Conservation (phyloP, 2,888 invertebrate genomes). For the Leptinotarsa tumamoca region DNA sequence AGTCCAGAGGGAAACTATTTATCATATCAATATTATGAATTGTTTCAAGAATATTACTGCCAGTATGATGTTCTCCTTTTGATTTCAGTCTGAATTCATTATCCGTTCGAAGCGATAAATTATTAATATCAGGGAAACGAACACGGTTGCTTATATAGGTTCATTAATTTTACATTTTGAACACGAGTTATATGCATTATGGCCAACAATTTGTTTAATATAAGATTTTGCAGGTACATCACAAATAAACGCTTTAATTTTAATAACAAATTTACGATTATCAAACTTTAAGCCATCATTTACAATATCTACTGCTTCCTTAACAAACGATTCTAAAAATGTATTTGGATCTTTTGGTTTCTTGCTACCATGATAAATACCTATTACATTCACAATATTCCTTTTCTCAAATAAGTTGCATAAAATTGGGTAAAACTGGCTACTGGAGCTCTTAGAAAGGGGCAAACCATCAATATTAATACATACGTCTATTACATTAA, state of each 20-base stretch:
- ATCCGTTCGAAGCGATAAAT: constrained; percentile 17
- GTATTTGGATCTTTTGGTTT: constrained; percentile 25
- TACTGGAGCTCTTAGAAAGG: constrained; percentile 11
- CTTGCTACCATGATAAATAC: constrained; percentile 30
- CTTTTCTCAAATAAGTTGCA: not conserved
- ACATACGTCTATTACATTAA: constrained; percentile 1
- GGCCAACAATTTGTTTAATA: constrained; percentile 11
- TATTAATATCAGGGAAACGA: constrained; percentile 4
- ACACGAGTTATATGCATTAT: constrained; percentile 22
- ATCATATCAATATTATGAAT: constrained; percentile 21
- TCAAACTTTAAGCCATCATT: constrained; percentile 15
- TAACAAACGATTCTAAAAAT: constrained; percentile 24
- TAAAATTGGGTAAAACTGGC: constrained; percentile 14
- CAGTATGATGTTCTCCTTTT: constrained; percentile 24
- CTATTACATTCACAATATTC: constrained; percentile 5
- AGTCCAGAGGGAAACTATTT: constrained; percentile 13
- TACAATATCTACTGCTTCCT: constrained; percentile 15
- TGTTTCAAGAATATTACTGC: constrained; percentile 10
- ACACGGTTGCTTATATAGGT: constrained; percentile 21
- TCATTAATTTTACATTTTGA: constrained; percentile 14
- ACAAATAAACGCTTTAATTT: constrained; percentile 27
- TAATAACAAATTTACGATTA: not conserved
- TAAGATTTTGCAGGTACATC: constrained; percentile 25
- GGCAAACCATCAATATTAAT: constrained; percentile 13
- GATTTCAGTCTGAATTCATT: constrained; percentile 4